phyloP scores from a whole-genome alignment of 2,888 invertebrate genomes.

The Plebejus melissa region DNA sequence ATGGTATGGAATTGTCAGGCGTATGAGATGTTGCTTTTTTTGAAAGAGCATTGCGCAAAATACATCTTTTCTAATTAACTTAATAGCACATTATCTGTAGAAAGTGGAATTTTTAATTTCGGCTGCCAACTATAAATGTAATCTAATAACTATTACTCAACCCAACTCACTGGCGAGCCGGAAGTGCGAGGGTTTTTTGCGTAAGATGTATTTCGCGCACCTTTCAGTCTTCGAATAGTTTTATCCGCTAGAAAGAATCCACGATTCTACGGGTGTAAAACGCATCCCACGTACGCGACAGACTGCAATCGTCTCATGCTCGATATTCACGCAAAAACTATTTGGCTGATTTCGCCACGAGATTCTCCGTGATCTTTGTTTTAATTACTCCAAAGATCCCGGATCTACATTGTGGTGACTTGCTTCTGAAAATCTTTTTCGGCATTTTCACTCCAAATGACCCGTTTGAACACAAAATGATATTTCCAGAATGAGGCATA shows the following conservation, averaged over 20 bases:
- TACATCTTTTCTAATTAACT: constrained; percentile 16
- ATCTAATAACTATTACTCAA: constrained; percentile 24
- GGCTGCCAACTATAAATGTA: constrained; percentile 5
- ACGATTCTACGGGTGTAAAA: not conserved
- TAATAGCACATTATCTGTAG: constrained; percentile 14
- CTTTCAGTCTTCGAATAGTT: constrained; percentile 19
- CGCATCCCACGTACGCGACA: constrained; percentile 11
- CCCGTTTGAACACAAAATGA: too few relatives aligned
- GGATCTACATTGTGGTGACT: not conserved
- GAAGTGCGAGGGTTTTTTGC: constrained; percentile 24
- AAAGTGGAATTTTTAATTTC: constrained; percentile 19
- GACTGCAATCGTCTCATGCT: constrained; percentile 10
- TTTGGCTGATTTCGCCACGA: not conserved
- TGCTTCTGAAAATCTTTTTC: not conserved
- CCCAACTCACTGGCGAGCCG: constrained; percentile 6
- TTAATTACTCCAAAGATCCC: not conserved
- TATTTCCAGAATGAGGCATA: too few relatives aligned
- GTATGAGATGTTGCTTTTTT: not conserved
- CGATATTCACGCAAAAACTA: constrained; percentile 12
- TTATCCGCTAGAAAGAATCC: not conserved
- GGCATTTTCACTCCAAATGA: too few relatives aligned
- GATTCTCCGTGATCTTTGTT: not conserved
- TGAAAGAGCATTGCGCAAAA: not conserved
- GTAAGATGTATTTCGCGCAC: constrained; percentile 26
- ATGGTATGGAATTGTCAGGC: not conserved